Evolutionary conservation across 2,888 invertebrate genomes (phyloP).

Genomic region (Anthophora plumipes): DNA sequence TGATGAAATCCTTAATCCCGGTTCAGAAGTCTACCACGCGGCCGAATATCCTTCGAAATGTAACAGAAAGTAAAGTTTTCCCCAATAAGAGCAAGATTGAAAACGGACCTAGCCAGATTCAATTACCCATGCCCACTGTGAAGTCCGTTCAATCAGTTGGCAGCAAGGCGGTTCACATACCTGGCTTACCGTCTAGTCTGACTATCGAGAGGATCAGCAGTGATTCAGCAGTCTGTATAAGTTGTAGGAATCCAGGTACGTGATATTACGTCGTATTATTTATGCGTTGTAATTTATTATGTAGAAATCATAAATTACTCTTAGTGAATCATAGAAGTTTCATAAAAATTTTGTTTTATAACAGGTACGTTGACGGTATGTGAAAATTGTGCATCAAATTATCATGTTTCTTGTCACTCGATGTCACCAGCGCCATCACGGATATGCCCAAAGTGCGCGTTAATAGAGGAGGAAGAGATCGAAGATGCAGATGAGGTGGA

Average conservation of each 20-base stretch:
- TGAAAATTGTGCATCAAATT: conserved; percentile 85
- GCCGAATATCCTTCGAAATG: conserved; percentile 77
- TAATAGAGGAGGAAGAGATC: conserved; percentile 64
- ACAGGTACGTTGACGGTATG: conserved; percentile 85
- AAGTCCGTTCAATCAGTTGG: conserved; percentile 72
- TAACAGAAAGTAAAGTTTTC: conserved; percentile 74
- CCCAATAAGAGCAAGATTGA: conserved; percentile 71
- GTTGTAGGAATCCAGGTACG: conserved; percentile 85
- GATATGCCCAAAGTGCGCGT: conserved; percentile 85
- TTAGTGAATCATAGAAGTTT: not conserved
- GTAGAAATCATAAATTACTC: too few species aligned
- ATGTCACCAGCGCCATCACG: conserved; percentile 84
- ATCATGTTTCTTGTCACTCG: conserved; percentile 86
- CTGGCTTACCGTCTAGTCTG: conserved; percentile 86
- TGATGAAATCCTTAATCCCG: conserved; percentile 75
- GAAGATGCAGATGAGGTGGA: conserved; percentile 59
- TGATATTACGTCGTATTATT: not conserved
- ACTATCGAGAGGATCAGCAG: conserved; percentile 86
- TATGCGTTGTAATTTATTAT: too few species aligned
- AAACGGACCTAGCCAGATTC: conserved; percentile 66
- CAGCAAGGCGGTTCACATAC: conserved; percentile 83
- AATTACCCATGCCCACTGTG: conserved; percentile 74
- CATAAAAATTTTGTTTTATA: conserved; percentile 34
- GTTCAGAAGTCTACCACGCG: conserved; percentile 76
- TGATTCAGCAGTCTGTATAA: conserved; percentile 83